Percentiles rank a stretch among this genome's conserved stretches.
phyloP scores from a whole-genome alignment of 2,797 vertebrate genomes.

The Notolabrus celidotus region DNA sequence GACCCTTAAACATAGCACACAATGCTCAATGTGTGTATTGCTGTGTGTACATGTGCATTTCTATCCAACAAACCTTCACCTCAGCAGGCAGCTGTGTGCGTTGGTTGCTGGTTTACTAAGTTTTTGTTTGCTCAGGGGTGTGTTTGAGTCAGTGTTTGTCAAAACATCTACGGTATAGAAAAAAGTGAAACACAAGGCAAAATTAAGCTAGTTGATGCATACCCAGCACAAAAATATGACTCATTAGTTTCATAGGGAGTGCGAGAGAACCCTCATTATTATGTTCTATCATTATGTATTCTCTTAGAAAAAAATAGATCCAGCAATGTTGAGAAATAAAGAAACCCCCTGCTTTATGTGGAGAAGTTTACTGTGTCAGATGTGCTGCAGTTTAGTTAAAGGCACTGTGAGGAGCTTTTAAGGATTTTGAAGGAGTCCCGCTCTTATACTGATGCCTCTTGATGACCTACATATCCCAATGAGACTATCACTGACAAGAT shows the following conservation, averaged over 20 bases:
- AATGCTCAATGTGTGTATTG: slow-evolving; percentile 1
- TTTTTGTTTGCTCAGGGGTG: slow-evolving; percentile 30
- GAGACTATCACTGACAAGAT: too few species aligned
- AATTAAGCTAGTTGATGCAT: slow-evolving; percentile 43
- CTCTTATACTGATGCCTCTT: too few species aligned
- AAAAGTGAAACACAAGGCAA: slow-evolving; percentile 13
- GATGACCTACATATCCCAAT: too few species aligned
- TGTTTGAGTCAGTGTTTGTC: slow-evolving; percentile 33
- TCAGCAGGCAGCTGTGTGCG: slow-evolving; percentile 3
- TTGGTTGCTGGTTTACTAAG: slow-evolving; percentile 5
- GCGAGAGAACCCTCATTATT: slow-evolving; percentile 49
- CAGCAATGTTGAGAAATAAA: slow-evolving; percentile 29
- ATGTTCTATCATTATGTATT: slow-evolving; percentile 40
- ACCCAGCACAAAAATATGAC: slow-evolving; percentile 41
- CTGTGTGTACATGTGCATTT: background rate
- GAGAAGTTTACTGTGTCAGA: slow-evolving; percentile 2
- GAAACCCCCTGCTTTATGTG: slow-evolving; percentile 38
- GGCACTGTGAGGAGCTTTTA: too few species aligned
- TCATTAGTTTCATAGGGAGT: slow-evolving; percentile 46
- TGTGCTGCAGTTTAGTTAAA: background rate
- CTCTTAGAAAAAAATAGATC: slow-evolving; percentile 35
- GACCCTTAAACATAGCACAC: slow-evolving; percentile 2
- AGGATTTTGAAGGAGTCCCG: too few species aligned
- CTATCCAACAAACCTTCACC: slow-evolving; percentile 11
- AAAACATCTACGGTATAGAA: slow-evolving; percentile 10